These are phyloP conservation scores for Ormyrus pomaceus DNA, from an alignment of 2,888 invertebrate genomes.

Conservation along the genomic window DNA sequence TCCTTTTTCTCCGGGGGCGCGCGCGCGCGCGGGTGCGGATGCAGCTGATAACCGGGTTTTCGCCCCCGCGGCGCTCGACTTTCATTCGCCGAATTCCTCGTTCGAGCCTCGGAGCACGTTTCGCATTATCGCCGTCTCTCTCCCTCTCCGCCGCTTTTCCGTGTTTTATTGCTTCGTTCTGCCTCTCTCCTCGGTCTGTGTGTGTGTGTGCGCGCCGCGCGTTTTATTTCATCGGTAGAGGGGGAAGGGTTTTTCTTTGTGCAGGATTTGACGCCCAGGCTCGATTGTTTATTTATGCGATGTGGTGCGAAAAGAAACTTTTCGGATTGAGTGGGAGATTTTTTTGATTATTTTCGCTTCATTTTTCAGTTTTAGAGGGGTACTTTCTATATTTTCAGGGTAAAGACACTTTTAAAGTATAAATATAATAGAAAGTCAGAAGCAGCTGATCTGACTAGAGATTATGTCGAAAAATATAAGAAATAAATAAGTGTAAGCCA, in stretches of 20 bases:
- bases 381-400: too few species aligned
- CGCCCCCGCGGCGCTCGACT: conserved; percentile 29
- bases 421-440: too few species aligned
- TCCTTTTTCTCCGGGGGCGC: neutral
- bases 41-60: conserved; percentile 51
- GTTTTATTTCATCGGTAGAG: conserved; percentile 1
- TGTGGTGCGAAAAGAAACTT: too few species aligned
- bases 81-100: conserved; percentile 64
- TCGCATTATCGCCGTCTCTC: conserved; percentile 66
- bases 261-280: neutral
- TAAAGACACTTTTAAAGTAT: too few species aligned
- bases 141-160: conserved; percentile 53
- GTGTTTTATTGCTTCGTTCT: neutral
- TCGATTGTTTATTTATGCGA: conserved; percentile 10
- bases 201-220: neutral
- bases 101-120: conserved; percentile 68
- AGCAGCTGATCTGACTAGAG: too few species aligned
- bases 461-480: too few species aligned
- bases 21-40: neutral
- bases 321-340: too few species aligned
- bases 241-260: neutral
- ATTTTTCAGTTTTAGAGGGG: too few species aligned
- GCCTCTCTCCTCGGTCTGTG: neutral
- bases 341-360: too few species aligned
- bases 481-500: too few species aligned